Evolutionary conservation across 2,888 invertebrate genomes (phyloP), one percentile per base, ranked within the genome.

Genomic region (Elmis aenea): DNA sequence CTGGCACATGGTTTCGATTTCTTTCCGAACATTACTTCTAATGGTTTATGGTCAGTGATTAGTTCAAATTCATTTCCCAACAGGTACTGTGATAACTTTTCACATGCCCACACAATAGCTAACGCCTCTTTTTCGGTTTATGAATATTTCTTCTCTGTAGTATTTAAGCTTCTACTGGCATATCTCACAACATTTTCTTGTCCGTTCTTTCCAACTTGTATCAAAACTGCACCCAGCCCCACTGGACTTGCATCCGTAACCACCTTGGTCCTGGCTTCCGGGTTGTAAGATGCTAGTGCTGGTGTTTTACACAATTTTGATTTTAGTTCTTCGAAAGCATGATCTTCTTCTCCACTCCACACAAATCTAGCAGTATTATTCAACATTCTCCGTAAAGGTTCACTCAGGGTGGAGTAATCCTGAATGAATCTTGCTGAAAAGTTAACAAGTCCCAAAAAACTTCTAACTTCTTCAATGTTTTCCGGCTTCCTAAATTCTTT

Each of bases 51-150:
- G 25, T 57, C 53, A 2, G 53, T 55, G 6, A 54, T 26, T 14
- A 54, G 29, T 26, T 54, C 49, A 27, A 54, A 53, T 12, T 44
- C 31, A 30, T 34, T 38, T 8, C 51, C 46, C 26, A 38, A 44
- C 23, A 54, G 29, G 28, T 54, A 53, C 20, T 45, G 41, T 14
- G 47, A 29, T 16, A 54, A 53, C 18, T 40, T 39, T 33, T 54
- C 64, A 61, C 35, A 58, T 37, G 61, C 65, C 52, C 57, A 69
- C 3, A 68, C 54, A 11, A 67, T 43, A 3, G 61, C 59, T 9
- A 67, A 49, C 4, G 61, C 64, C 45, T 62, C 58, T 26, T 56
- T 57, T 46, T 61, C 59, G 3, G 56, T 57, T 41, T 61, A 58
- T 4, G 55, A 68, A 45, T 62, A 60, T 6, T 50, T 21, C 28